Evolutionary conservation across 2,113 vertebrate genomes (phyloP), one percentile per base, ranked within the genome.

Genomic region (Siniperca chuatsi): DNA sequence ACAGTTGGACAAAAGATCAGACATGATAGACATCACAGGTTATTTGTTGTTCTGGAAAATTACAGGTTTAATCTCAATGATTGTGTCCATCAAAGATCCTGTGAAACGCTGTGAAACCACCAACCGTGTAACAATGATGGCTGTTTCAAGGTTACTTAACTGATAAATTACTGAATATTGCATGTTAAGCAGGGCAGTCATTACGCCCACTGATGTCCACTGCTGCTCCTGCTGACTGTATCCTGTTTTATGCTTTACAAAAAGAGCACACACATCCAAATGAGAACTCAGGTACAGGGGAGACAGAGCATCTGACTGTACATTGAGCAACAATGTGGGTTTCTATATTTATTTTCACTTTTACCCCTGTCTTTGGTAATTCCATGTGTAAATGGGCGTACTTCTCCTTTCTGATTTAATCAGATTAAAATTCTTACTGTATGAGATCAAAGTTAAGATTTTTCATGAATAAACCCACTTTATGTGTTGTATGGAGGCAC

Each of bases 71-170:
- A 85, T 75, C 29, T 40, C 12, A 64, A 25, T 61, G 18, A 29
- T 35, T 48, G 40, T 44, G 57, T 74, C 46, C 46, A 68, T 79
- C 29, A 73, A 37, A 84, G 2, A 54, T 44, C 9, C 61, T 25
- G 15, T 61, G 29, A 29, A 29, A 29, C 29, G 6, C 57, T 54
- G 62, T 75, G 58, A 76, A 75, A 73, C 48, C 40, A 52, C 62
- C 68, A 44, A 58, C 67, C 13, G 44, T 74, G 40, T 61, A 57
- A 29, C 40, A 57, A 18, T 37, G 70, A 60, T 76, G 55, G 74
- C 52, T 68, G 61, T 52, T 86, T 84, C 55, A 60, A 81, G 81
- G 78, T 82, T 69, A 46, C 42, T 82, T 79, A 74, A 70, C 78
- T 71, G 68, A 60, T 82, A 44, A 81, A 83, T 81, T 18, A 60